Percentiles rank a stretch among this genome's conserved stretches.
These are phyloP conservation scores for Seriola rivoliana DNA, from an alignment of 2,113 vertebrate genomes.

Conservation along the genomic window DNA sequence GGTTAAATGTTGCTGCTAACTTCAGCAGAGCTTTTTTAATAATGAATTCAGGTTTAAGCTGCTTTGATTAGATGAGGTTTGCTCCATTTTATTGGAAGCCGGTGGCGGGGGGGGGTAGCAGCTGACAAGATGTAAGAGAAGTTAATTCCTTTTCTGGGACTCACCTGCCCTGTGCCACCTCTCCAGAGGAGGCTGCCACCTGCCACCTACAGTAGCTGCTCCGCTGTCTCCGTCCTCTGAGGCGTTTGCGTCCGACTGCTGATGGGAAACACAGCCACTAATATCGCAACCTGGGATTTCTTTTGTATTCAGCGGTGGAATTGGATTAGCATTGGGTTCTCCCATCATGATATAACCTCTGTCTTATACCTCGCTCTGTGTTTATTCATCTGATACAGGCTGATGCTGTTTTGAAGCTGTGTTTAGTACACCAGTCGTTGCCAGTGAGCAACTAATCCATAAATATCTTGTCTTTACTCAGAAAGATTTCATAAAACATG, in stretches of 20 bases:
- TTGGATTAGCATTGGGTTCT: too few relatives aligned
- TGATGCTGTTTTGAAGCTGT: too few relatives aligned
- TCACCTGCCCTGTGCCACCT: conserved; percentile 3
- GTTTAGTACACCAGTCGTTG: background rate
- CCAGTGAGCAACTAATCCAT: background rate
- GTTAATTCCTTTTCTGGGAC: conserved; percentile 43
- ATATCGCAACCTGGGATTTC: background rate
- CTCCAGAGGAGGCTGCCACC: conserved; percentile 38
- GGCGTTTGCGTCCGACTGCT: conserved; percentile 10
- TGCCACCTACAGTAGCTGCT: conserved; percentile 30
- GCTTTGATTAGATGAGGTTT: conserved; percentile 61
- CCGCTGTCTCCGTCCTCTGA: background rate
- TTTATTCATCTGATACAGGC: too few relatives aligned
- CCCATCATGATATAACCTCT: too few relatives aligned
- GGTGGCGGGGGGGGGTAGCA: conserved; percentile 8
- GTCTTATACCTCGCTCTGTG: too few relatives aligned
- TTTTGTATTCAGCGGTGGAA: too few relatives aligned
- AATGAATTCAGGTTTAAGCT: conserved; percentile 56
- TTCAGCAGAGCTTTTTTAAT: conserved; percentile 49
- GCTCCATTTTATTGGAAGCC: conserved; percentile 35
- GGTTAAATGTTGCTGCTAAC: conserved; percentile 39
- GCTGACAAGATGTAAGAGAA: conserved; percentile 19
- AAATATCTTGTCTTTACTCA: background rate
- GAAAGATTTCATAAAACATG: background rate
- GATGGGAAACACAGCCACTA: background rate